Evolutionary conservation across 2,888 invertebrate genomes (phyloP).

Genomic region (Drosophila anceps): DNA sequence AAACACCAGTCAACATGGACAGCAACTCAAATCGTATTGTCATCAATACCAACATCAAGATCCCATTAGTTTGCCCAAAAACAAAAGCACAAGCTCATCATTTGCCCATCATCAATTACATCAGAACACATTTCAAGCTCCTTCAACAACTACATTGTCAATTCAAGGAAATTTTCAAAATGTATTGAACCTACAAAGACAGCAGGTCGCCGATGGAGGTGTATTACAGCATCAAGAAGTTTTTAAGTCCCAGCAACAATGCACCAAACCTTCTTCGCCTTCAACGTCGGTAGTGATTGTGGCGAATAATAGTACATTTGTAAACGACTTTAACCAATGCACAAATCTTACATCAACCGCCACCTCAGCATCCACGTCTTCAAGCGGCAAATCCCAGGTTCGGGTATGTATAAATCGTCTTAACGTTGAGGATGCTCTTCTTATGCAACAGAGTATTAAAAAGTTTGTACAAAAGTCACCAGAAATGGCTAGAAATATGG

Average conservation of each 20-base stretch:
- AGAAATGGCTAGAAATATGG: conserved; percentile 87
- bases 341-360: conserved; percentile 85
- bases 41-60: conserved; percentile 39
- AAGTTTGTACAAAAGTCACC: conserved; percentile 89
- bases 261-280: conserved; percentile 52
- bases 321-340: conserved; percentile 77
- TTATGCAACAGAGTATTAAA: conserved; percentile 89
- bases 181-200: conserved; percentile 74
- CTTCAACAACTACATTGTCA: conserved; percentile 48
- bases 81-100: conserved; percentile 51
- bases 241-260: conserved; percentile 45
- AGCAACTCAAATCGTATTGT: conserved; percentile 45
- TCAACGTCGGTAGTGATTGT: conserved; percentile 28
- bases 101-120: conserved; percentile 38
- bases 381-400: conserved; percentile 81
- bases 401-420: conserved; percentile 85
- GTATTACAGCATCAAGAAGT: conserved; percentile 43
- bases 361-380: conserved; percentile 70
- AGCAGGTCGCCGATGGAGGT: conserved; percentile 54
- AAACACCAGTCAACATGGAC: conserved; percentile 49
- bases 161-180: conserved; percentile 79
- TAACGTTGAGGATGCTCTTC: conserved; percentile 86
- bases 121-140: conserved; percentile 32
- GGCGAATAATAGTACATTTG: conserved; percentile 30
- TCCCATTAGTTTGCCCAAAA: conserved; percentile 27